Conservation (phyloP, 1,140 invertebrate species). For the Drosophila tristis region DNA sequence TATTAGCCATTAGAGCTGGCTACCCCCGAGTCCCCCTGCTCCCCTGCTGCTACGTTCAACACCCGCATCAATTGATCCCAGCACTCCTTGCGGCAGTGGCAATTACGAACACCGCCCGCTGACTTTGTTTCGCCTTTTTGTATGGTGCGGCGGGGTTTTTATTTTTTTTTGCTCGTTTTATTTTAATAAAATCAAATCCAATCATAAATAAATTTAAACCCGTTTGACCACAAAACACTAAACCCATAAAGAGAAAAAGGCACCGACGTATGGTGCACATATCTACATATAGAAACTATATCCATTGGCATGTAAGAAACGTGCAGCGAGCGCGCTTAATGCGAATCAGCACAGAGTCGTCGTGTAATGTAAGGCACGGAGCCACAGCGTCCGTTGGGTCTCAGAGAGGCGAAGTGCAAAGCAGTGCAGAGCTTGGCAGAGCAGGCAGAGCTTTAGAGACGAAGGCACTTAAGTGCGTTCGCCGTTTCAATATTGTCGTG, state of each 20-base stretch:
- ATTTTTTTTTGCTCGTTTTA: constrained; percentile 50
- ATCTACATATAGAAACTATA: constrained; percentile 64
- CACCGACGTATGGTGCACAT: constrained; percentile 2
- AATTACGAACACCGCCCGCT: constrained; percentile 76
- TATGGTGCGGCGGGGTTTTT: background rate
- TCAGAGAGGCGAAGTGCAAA: too few relatives aligned
- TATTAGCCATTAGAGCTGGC: constrained; percentile 51
- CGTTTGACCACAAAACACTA: constrained; percentile 72
- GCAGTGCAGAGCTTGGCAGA: too few relatives aligned
- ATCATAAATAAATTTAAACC: constrained; percentile 82
- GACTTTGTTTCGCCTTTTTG: constrained; percentile 47
- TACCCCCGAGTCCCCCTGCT: background rate
- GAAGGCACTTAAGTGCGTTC: constrained; percentile 65
- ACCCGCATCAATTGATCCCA: constrained; percentile 49
- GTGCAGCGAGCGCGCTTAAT: constrained; percentile 56
- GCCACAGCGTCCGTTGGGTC: too few relatives aligned
- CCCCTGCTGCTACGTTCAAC: constrained; percentile 1
- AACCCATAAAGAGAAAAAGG: constrained; percentile 15
- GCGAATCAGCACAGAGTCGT: constrained; percentile 47
- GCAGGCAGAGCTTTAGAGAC: background rate
- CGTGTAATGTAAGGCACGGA: constrained; percentile 41
- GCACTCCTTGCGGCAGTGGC: constrained; percentile 44
- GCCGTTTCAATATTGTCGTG: constrained; percentile 53
- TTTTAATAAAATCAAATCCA: constrained; percentile 82
- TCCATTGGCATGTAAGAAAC: constrained; percentile 75